Conservation (phyloP, 2,113 vertebrate genomes). For the Octodon degus region DNA sequence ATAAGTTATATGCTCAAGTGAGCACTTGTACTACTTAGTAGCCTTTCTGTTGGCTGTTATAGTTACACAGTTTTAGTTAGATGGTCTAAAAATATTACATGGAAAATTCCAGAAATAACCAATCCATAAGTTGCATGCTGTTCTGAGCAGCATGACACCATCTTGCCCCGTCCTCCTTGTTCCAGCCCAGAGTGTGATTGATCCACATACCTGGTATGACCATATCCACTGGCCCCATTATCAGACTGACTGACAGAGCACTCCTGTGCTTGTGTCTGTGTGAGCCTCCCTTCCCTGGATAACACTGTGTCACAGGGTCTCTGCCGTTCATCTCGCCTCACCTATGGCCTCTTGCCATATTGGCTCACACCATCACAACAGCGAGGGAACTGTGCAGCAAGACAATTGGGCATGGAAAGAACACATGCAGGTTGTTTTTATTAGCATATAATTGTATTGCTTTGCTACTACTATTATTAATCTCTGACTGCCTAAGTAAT, state of each 20-base stretch:
- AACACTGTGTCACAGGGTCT: neutral
- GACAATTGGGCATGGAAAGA: neutral
- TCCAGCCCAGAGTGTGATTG: neutral
- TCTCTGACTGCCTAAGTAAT: neutral
- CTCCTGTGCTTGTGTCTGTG: fast-evolving
- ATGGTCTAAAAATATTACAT: neutral
- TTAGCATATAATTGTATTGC: neutral
- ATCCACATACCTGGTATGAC: too few species aligned
- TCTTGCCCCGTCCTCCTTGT: neutral
- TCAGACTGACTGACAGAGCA: neutral
- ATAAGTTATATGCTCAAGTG: neutral
- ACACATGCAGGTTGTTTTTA: neutral
- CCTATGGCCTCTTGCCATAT: too few species aligned
- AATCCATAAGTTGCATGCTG: neutral
- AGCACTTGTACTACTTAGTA: neutral
- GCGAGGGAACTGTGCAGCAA: neutral
- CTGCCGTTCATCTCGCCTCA: neutral
- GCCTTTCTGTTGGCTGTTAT: too few species aligned
- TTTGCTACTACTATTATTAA: neutral
- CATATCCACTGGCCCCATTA: neutral
- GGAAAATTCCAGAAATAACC: neutral
- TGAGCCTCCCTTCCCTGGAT: neutral
- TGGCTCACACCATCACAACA: neutral
- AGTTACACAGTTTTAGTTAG: neutral
- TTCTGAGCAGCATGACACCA: neutral